Evolutionary conservation across 2,888 invertebrate genomes (phyloP).

Genomic region (Seira ritae): DNA sequence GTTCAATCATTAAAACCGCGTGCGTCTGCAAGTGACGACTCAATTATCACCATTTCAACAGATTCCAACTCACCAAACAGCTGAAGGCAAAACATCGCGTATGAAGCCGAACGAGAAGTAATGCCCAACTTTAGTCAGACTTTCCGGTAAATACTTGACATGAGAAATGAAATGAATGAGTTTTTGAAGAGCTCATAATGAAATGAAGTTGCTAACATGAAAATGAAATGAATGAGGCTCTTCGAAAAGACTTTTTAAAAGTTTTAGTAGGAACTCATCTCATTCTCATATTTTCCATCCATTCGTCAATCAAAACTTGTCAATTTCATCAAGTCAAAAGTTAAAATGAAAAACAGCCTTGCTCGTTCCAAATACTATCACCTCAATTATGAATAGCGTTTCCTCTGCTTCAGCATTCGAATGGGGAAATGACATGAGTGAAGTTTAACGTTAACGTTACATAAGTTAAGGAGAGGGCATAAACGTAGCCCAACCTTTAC

Average conservation of each 20-base stretch:
- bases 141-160: constrained; percentile 27
- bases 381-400: too few relatives aligned
- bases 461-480: too few relatives aligned
- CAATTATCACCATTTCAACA: constrained; percentile 44
- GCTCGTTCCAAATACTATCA: too few relatives aligned
- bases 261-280: constrained; percentile 18
- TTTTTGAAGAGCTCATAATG: constrained; percentile 43
- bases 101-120: constrained; percentile 8
- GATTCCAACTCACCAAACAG: neutral
- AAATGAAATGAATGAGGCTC: constrained; percentile 43
- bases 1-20: too few relatives aligned
- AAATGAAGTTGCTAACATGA: too few relatives aligned
- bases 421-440: too few relatives aligned
- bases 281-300: neutral
- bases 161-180: constrained; percentile 31
- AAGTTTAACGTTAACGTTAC: too few relatives aligned
- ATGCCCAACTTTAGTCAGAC: too few relatives aligned
- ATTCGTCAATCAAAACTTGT: constrained; percentile 24
- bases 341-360: constrained; percentile 30
- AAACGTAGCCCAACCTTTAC: too few relatives aligned
- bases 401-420: too few relatives aligned
- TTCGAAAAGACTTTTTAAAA: too few relatives aligned
- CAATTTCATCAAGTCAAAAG: too few relatives aligned
- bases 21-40: constrained; percentile 58
- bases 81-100: neutral